Percentiles rank a stretch among this genome's conserved stretches.
phyloP scores from a whole-genome alignment of 2,888 invertebrate genomes.

The Tinea semifulvella region DNA sequence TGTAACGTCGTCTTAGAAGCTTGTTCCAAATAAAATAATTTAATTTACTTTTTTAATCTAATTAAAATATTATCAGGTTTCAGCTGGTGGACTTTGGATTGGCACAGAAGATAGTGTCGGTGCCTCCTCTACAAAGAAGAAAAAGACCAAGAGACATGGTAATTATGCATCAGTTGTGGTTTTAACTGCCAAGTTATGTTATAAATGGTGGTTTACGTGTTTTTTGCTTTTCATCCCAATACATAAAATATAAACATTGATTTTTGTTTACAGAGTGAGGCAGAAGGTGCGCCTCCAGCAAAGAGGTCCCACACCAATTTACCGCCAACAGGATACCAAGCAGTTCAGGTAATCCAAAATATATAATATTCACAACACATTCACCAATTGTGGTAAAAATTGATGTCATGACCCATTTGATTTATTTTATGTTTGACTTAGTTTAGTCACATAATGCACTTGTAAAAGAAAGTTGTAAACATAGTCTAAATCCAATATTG shows the following conservation, averaged over 20 bases:
- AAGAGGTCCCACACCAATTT: neutral
- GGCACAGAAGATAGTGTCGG: slow-evolving; percentile 70
- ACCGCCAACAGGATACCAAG: too few species aligned
- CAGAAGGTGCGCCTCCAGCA: neutral
- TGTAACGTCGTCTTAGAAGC: neutral
- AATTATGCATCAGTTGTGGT: neutral
- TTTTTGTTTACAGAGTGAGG: neutral
- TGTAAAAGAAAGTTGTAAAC: too few species aligned
- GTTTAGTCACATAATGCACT: too few species aligned
- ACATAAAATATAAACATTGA: neutral
- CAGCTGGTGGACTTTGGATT: slow-evolving; percentile 90
- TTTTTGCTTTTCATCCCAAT: too few species aligned
- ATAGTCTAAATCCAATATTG: too few species aligned
- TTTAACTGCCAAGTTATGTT: too few species aligned
- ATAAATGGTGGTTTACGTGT: too few species aligned
- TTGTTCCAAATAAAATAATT: neutral
- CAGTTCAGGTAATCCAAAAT: too few species aligned
- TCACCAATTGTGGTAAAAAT: too few species aligned
- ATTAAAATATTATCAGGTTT: slow-evolving; percentile 58
- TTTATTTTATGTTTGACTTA: too few species aligned
- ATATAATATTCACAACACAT: too few species aligned
- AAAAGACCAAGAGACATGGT: neutral
- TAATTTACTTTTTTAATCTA: neutral
- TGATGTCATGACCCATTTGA: too few species aligned
- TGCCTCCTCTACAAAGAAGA: slow-evolving; percentile 19